Evolutionary conservation across 2,888 invertebrate genomes (phyloP), one percentile per base, ranked within the genome.

Genomic region (Cheilosia scutellata): DNA sequence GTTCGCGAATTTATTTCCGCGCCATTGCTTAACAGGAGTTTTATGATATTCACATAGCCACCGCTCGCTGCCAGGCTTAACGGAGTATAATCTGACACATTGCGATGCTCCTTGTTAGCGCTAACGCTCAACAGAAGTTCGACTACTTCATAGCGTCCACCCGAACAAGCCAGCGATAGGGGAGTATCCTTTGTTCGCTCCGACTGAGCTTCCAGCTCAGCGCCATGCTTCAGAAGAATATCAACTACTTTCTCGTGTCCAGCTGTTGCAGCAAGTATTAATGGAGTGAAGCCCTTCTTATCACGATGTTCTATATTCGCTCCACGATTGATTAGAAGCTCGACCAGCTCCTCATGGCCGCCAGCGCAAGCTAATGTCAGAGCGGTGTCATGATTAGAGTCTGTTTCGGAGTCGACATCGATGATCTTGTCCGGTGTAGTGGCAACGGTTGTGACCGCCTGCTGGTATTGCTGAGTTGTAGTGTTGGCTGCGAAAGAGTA

Each of bases 131-230:
- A 94, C 83, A 99, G 94, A 66, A 98, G 93, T 90, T 99, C 99
- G 2, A 99, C 99, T 44, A 98, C 96, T 93, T 99, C 99, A 92
- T 97, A 98, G 88, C 98, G 95, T 13, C 99, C 99, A 68, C 99
- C 98, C 79, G 98, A 98, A 93, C 99, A 99, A 1, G 99, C 99
- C 76, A 99, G 94, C 75, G 99, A 99, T 27, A 99, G 93, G 0
- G 99, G 98, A 16, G 99, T 99, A 93, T 99, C 99, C 94, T 99
- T 99, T 88, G 99, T 99, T 90, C 99, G 95, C 93, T 99, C 99
- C 0, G 98, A 98, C 93, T 99, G 99, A 42, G 99, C 99, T 92
- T 99, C 99, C 89, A 99, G 96, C 91, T 99, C 98, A n/a, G 99
- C 99, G 87, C 96, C 96, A 92, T 97, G 96, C 92, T 97, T 98